Base-by-base conservation (phyloP, 1,140 invertebrate species). In the Heterodera schachtii region DNA sequence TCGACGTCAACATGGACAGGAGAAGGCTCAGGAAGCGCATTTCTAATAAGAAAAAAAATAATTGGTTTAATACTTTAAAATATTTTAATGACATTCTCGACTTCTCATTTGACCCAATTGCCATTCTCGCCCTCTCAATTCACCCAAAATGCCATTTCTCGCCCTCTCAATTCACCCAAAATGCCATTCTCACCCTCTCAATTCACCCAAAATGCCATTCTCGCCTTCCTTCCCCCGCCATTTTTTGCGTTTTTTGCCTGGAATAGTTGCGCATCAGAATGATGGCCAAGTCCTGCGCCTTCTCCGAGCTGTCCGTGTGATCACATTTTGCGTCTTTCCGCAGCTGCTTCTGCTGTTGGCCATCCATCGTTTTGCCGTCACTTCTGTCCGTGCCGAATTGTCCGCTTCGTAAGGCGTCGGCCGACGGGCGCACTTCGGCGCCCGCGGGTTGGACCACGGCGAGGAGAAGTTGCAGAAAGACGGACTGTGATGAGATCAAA, bases 11-110 rank as follows among this genome's bases (percentile, higher is more conserved):
- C 88, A 46, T 84, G 82, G 4, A 89, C 88, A 11, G 88, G 88
- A 2, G 86, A 67, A 43, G 89, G 89, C 43, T 89, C 89, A 19
- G 88, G 88, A n/a, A 89, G 82, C 4, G 89, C 87, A 81, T 90
- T 89, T 74, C 88, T 90, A 60, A 80, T 86, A 75, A 70, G 31
- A 43, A 66, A 82, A 73, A 57, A 4, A 47, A n/a, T 52, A 47
- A 2, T 46, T 47, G 9, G 19, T 43, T 41, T 9, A 9, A 1
- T 64, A n/a, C n/a, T 31, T 31, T 31, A 31, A 31, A 31, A 31
- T 31, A 31, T 31, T 31, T 31, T 31, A 1, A 0, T 31, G 31
- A 0, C 31, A 0, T 31, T 31, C 31, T 31, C 31, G 31, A 0
- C 31, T n/a, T n/a, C n/a, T 19, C 44, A 57, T 75, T 80, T 7